These are phyloP conservation scores for Mesorhabditis belari DNA, from an alignment of 2,888 invertebrate genomes.

Conservation along the genomic window DNA sequence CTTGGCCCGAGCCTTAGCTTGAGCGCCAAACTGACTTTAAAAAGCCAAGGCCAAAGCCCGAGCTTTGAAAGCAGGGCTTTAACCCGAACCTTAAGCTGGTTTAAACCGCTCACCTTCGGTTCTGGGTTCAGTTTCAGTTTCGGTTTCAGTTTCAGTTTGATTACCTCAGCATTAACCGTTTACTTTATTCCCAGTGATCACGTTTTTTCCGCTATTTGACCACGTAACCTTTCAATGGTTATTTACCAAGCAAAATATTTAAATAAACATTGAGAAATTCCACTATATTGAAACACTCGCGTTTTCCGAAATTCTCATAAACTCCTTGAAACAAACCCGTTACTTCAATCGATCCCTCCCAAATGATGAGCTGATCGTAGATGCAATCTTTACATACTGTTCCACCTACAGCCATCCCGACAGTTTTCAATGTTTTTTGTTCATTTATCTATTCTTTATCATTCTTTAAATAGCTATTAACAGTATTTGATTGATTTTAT, in stretches of 20 bases:
- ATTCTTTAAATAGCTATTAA: too few relatives aligned
- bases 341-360: constrained; percentile 67
- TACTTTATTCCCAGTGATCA: constrained; percentile 22
- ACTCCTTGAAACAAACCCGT: constrained; percentile 3
- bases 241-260: neutral
- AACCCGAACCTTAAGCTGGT: too few relatives aligned
- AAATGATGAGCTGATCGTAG: constrained; percentile 90
- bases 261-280: neutral
- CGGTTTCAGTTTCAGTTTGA: too few relatives aligned
- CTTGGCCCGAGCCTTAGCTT: too few relatives aligned
- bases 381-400: constrained; percentile 96
- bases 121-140: too few relatives aligned
- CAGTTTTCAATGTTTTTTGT: neutral
- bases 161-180: neutral
- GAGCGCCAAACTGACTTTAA: too few relatives aligned
- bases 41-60: too few relatives aligned
- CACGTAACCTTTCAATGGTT: constrained; percentile 25
- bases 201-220: constrained; percentile 21
- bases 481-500: too few relatives aligned
- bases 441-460: neutral
- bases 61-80: too few relatives aligned
- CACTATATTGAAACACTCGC: neutral
- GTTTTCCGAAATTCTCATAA: neutral
- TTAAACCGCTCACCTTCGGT: too few relatives aligned
- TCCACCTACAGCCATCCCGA: constrained; percentile 66